Evolutionary conservation across 2,113 vertebrate genomes (phyloP).

Genomic region (Mohoua ochrocephala): DNA sequence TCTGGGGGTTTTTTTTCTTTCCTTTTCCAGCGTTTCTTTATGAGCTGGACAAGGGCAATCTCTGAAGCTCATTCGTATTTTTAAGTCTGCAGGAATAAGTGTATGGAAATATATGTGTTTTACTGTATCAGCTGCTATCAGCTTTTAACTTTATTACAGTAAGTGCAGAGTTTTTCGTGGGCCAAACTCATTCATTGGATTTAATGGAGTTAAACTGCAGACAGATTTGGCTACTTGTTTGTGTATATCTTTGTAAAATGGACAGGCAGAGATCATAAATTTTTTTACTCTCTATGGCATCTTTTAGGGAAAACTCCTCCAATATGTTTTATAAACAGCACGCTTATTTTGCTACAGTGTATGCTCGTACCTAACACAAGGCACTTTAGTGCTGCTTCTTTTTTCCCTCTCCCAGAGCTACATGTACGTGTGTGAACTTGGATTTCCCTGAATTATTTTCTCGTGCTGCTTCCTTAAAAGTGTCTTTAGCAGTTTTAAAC

Average conservation of each 20-base stretch:
- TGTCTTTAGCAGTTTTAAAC: background rate
- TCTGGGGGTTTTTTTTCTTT: background rate
- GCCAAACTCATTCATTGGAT: slow-evolving; percentile 44
- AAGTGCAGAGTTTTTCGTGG: background rate
- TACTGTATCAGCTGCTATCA: background rate
- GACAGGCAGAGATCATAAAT: slow-evolving; percentile 47
- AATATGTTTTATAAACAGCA: background rate
- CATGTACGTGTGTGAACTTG: background rate
- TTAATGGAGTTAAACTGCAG: slow-evolving; percentile 53
- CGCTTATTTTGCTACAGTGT: background rate
- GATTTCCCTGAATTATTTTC: background rate
- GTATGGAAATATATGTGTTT: slow-evolving; percentile 5
- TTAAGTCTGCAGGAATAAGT: background rate
- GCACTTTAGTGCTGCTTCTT: background rate
- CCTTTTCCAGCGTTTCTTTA: background rate
- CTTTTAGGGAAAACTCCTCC: background rate
- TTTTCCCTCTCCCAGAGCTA: background rate
- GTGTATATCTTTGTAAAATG: slow-evolving; percentile 26
- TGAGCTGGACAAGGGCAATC: background rate
- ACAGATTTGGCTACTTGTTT: slow-evolving; percentile 40
- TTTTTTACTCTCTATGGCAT: background rate
- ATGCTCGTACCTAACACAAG: background rate
- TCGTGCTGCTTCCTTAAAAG: background rate
- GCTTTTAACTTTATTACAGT: slow-evolving; percentile 53
- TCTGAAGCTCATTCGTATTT: background rate